phyloP scores from a whole-genome alignment of 2,888 invertebrate species.

The Cheilosia scutellata region DNA sequence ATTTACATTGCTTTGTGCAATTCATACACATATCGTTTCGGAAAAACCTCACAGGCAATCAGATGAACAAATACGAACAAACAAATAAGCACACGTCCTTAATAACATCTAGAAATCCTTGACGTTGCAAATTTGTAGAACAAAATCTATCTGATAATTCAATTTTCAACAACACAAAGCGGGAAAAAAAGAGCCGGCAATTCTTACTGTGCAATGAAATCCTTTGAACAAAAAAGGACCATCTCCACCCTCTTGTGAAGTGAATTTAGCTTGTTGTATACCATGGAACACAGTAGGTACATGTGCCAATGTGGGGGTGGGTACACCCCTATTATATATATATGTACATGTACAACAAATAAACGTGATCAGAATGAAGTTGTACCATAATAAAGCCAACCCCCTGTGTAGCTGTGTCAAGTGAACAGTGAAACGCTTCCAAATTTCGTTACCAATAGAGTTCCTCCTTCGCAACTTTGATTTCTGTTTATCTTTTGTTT shows the following conservation, averaged over 20 bases:
- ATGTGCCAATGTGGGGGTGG: conserved; percentile 20
- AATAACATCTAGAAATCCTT: conserved; percentile 72
- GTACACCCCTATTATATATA: conserved; percentile 35
- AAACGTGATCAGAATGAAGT: conserved; percentile 83
- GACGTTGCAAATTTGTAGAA: conserved; percentile 73
- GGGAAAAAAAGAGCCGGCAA: conserved; percentile 26
- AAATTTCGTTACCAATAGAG: conserved; percentile 78
- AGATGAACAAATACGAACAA: conserved; percentile 72
- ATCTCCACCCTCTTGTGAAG: conserved; percentile 27
- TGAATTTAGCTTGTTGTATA: conserved; percentile 36
- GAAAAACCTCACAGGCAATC: conserved; percentile 65
- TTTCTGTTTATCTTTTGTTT: conserved; percentile 83
- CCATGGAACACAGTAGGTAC: not conserved
- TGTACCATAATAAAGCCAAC: conserved; percentile 69
- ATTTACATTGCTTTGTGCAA: conserved; percentile 71
- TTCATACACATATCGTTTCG: conserved; percentile 69
- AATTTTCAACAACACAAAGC: conserved; percentile 68
- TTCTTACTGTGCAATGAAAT: conserved; percentile 65
- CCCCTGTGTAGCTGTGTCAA: conserved; percentile 74
- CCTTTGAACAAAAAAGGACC: conserved; percentile 66
- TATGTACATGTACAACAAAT: conserved; percentile 80
- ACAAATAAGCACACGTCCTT: conserved; percentile 75
- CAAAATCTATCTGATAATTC: conserved; percentile 75
- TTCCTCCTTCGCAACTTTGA: conserved; percentile 81
- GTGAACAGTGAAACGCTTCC: conserved; percentile 78